phyloP scores from a whole-genome alignment of 2,888 invertebrate genomes.

The Eledone cirrhosa region DNA sequence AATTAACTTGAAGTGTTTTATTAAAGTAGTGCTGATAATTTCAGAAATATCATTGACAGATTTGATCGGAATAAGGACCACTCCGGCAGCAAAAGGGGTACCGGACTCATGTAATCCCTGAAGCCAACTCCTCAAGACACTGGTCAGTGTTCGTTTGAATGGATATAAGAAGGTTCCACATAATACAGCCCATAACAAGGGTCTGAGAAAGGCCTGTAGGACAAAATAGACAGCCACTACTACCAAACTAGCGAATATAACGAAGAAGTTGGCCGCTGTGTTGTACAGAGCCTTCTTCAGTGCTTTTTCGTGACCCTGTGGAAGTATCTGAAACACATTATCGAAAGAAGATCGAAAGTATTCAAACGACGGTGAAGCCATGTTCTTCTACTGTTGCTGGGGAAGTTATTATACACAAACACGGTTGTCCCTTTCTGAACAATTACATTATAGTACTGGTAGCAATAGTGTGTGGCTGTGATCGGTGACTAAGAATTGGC shows the following conservation, averaged over 20 bases:
- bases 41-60: constrained; percentile 81
- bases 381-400: constrained; percentile 31
- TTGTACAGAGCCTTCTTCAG: constrained; percentile 87
- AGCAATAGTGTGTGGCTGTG: too few relatives aligned
- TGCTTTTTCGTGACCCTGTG: constrained; percentile 77
- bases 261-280: constrained; percentile 81
- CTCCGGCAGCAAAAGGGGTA: constrained; percentile 68
- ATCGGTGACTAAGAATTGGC: background rate
- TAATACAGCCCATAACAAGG: constrained; percentile 92
- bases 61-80: constrained; percentile 74
- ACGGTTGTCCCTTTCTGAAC: too few relatives aligned
- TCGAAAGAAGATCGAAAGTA: constrained; percentile 46
- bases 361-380: constrained; percentile 45
- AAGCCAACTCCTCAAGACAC: constrained; percentile 80
- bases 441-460: too few relatives aligned
- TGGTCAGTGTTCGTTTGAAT: constrained; percentile 84
- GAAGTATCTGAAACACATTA: constrained; percentile 53
- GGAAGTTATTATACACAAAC: too few relatives aligned
- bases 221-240: constrained; percentile 66
- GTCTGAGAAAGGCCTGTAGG: constrained; percentile 89
- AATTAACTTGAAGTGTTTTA: constrained; percentile 75
- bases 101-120: constrained; percentile 57
- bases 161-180: constrained; percentile 98
- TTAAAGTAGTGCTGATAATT: constrained; percentile 77
- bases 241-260: constrained; percentile 74